These are phyloP conservation scores for Tachina grossa DNA, from an alignment of 2,888 invertebrate genomes.

Conservation along the genomic window DNA sequence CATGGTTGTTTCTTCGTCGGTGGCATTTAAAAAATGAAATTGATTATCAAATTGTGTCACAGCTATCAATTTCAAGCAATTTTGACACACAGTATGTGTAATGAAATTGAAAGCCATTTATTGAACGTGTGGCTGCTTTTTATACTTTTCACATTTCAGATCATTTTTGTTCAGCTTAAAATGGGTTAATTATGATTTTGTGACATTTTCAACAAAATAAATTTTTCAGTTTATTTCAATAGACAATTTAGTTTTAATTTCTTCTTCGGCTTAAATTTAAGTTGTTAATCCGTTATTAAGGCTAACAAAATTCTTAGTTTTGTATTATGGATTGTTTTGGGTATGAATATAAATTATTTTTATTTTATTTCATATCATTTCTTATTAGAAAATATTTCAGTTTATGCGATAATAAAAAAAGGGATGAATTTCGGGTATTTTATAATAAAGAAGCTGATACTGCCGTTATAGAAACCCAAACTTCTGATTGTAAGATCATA, in stretches of 20 bases:
- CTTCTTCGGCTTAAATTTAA: not conserved
- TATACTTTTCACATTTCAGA: too few relatives aligned
- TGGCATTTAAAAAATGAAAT: too few relatives aligned
- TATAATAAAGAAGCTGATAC: slow-evolving; percentile 16
- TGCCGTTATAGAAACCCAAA: slow-evolving; percentile 38
- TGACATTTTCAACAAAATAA: not conserved
- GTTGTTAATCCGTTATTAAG: not conserved
- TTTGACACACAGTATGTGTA: too few relatives aligned
- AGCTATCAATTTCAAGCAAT: too few relatives aligned
- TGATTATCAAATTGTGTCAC: too few relatives aligned
- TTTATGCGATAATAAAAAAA: slow-evolving; percentile 1
- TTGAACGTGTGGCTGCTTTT: too few relatives aligned
- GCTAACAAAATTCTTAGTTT: slow-evolving; percentile 10
- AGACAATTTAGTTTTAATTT: not conserved
- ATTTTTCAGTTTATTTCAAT: not conserved
- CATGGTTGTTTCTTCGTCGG: too few relatives aligned
- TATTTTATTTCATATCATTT: not conserved
- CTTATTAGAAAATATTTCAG: slow-evolving; percentile 7
- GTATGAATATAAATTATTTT: not conserved
- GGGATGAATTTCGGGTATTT: slow-evolving; percentile 16
- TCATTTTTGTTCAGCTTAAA: not conserved
- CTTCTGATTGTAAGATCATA: slow-evolving; percentile 31
- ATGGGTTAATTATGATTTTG: not conserved
- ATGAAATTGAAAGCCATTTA: too few relatives aligned
- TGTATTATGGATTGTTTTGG: slow-evolving; percentile 48